A percentile compares a stretch with the other conserved stretches of the same genome.
These are phyloP conservation scores for Danio rerio DNA, from an alignment of 2,113 vertebrate species.

Conservation along the genomic window DNA sequence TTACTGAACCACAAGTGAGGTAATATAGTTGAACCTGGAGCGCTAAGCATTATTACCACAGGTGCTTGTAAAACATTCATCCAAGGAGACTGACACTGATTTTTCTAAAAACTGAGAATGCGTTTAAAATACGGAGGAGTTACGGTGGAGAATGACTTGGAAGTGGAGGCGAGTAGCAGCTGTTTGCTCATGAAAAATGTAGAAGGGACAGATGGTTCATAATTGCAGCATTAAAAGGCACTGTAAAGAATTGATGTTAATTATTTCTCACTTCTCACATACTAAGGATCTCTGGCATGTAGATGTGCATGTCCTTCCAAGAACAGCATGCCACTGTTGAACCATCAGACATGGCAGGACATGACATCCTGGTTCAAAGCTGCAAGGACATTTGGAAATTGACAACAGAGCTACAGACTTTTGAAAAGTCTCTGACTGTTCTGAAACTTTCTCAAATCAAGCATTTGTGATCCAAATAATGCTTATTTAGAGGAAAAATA, in stretches of 20 bases:
- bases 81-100: background rate
- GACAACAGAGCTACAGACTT: background rate
- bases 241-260: slow-evolving; percentile 58
- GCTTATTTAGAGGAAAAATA: background rate
- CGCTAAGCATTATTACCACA: slow-evolving; percentile 25
- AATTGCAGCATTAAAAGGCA: slow-evolving; percentile 61
- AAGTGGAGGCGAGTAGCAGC: slow-evolving; percentile 43
- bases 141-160: background rate
- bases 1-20: background rate
- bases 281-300: background rate
- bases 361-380: background rate
- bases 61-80: slow-evolving; percentile 16
- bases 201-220: slow-evolving; percentile 58
- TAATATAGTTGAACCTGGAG: slow-evolving; percentile 2
- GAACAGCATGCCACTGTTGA: background rate
- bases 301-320: background rate
- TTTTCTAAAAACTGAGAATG: background rate
- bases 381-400: background rate
- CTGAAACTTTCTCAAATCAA: background rate
- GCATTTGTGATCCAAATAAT: background rate
- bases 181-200: slow-evolving; percentile 58
- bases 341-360: background rate
- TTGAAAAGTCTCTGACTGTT: background rate
- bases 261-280: slow-evolving; percentile 51
- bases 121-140: background rate